Percentiles rank a stretch among this genome's conserved stretches.
Evolutionary conservation across 1,140 invertebrate genomes (phyloP).

Genomic region (Drosophila erecta): DNA sequence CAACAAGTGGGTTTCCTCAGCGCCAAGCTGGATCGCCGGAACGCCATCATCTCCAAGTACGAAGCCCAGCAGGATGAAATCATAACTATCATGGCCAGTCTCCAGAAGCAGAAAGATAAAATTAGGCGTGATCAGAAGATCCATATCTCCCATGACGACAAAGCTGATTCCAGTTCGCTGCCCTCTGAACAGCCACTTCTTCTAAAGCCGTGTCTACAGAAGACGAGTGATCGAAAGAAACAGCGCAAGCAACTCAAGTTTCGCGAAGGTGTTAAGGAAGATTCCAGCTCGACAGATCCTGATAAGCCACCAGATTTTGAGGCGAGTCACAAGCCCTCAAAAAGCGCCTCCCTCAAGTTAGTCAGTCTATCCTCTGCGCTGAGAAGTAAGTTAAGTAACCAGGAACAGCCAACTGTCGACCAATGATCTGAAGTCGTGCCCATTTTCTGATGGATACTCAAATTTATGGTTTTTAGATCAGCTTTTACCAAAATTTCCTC

Average conservation of each 20-base stretch:
- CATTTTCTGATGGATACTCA: neutral
- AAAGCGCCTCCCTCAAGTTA: slow-evolving; percentile 1
- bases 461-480: neutral
- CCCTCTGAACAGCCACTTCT: too few relatives aligned
- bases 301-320: neutral
- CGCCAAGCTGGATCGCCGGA: slow-evolving; percentile 43
- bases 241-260: too few relatives aligned
- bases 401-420: neutral
- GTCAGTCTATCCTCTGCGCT: slow-evolving; percentile 35
- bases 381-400: slow-evolving; percentile 6
- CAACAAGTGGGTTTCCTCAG: slow-evolving; percentile 9
- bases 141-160: neutral
- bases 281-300: too few relatives aligned
- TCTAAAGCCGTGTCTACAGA: too few relatives aligned
- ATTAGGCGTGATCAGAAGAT: neutral
- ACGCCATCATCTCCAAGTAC: slow-evolving; percentile 51
- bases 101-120: neutral
- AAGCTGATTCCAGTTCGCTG: neutral
- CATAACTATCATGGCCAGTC: slow-evolving; percentile 17
- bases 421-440: neutral
- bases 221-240: too few relatives aligned
- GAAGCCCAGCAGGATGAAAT: slow-evolving; percentile 38
- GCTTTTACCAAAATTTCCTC: neutral
- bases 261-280: too few relatives aligned
- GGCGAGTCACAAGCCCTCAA: too few relatives aligned